Evolutionary conservation across 1,140 invertebrate species (phyloP).

Genomic region (Caenorhabditis tropicalis): DNA sequence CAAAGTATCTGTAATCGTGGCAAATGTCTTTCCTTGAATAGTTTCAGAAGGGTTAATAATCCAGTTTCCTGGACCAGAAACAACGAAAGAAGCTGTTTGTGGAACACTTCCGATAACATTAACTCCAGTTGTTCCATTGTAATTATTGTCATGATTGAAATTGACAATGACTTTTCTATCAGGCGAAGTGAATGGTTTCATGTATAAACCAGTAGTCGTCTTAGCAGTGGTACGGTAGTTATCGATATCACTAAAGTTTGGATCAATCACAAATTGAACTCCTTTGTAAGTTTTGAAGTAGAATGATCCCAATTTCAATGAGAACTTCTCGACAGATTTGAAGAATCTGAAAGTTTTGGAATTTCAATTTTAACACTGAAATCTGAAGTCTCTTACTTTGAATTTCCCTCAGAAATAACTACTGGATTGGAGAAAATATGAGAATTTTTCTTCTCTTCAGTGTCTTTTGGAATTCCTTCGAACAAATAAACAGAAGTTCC

Average conservation of each 20-base stretch:
- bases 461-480: constrained; percentile 13
- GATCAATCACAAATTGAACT: constrained; percentile 4
- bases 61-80: background rate
- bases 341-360: constrained; percentile 10
- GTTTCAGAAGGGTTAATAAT: background rate
- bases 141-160: background rate
- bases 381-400: background rate
- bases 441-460: background rate
- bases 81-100: background rate
- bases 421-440: constrained; percentile 27
- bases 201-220: background rate
- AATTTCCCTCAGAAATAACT: background rate
- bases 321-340: background rate
- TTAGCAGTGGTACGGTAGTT: background rate
- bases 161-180: background rate
- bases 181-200: constrained; percentile 1
- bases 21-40: background rate
- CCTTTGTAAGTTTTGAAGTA: constrained; percentile 3
- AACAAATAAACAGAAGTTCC: background rate
- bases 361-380: too few species aligned
- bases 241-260: background rate
- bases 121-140: background rate
- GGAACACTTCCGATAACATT: background rate
- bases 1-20: background rate
- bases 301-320: background rate